These are phyloP conservation scores for Isurus oxyrinchus DNA, from an alignment of 2,113 vertebrate species.

Conservation along the genomic window DNA sequence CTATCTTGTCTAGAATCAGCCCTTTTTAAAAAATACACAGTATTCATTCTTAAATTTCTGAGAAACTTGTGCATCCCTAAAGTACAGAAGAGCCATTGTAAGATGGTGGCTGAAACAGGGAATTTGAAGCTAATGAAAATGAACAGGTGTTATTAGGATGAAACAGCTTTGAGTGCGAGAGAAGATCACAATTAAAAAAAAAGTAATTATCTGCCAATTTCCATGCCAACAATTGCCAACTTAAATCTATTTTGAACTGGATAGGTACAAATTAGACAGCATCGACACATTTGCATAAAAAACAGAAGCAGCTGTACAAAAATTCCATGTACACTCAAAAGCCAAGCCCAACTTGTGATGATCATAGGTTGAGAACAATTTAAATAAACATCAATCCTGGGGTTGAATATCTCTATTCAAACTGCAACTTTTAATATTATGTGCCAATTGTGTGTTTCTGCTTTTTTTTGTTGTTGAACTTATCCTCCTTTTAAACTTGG, in stretches of 20 bases:
- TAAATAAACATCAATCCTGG: background rate
- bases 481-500: background rate
- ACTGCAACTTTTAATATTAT: background rate
- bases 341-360: background rate
- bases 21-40: background rate
- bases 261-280: background rate
- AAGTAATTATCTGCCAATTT: background rate
- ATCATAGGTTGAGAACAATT: background rate
- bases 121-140: conserved; percentile 23
- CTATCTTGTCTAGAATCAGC: background rate
- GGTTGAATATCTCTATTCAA: background rate
- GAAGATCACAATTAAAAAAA: background rate
- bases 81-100: background rate
- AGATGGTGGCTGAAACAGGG: background rate
- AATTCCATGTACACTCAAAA: background rate
- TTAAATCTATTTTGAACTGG: conserved; percentile 13
- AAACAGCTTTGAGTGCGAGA: background rate
- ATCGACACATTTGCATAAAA: background rate
- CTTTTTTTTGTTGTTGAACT: background rate
- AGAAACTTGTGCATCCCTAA: background rate
- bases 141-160: conserved; percentile 9
- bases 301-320: background rate
- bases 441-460: background rate
- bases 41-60: background rate
- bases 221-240: background rate